Conservation (phyloP, 2,888 invertebrate genomes). For the Drosophila antonietae region DNA sequence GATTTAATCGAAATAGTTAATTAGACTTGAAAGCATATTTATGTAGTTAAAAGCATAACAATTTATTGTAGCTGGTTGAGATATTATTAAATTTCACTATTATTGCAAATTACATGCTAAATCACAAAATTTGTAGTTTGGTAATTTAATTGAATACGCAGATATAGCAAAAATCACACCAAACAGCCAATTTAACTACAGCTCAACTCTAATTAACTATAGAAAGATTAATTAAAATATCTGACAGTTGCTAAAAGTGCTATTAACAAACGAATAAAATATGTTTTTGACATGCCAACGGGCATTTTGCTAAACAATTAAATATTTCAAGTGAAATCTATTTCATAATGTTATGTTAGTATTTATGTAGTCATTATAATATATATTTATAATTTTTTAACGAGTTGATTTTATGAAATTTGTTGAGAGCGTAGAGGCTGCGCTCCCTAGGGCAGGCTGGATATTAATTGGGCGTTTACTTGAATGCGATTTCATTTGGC, state of each 20-base stretch:
- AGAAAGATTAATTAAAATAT: background rate
- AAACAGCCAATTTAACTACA: too few species aligned
- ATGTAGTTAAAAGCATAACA: background rate
- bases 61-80: background rate
- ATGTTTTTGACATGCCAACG: background rate
- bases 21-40: background rate
- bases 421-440: slow-evolving; percentile 3
- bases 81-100: background rate
- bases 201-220: background rate
- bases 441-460: slow-evolving; percentile 5
- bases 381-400: background rate
- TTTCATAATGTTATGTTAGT: background rate
- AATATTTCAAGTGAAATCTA: slow-evolving; percentile 6
- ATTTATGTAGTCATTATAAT: background rate
- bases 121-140: background rate
- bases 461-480: slow-evolving; percentile 39
- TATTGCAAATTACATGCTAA: background rate
- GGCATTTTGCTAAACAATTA: slow-evolving; percentile 11
- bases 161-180: background rate
- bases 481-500: slow-evolving; percentile 27
- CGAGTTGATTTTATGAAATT: slow-evolving; percentile 1
- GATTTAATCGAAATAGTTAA: background rate
- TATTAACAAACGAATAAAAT: background rate
- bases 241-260: background rate
- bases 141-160: background rate